These are phyloP conservation scores for Elysia crispata DNA, from an alignment of 2,888 invertebrate genomes.

Conservation along the genomic window DNA sequence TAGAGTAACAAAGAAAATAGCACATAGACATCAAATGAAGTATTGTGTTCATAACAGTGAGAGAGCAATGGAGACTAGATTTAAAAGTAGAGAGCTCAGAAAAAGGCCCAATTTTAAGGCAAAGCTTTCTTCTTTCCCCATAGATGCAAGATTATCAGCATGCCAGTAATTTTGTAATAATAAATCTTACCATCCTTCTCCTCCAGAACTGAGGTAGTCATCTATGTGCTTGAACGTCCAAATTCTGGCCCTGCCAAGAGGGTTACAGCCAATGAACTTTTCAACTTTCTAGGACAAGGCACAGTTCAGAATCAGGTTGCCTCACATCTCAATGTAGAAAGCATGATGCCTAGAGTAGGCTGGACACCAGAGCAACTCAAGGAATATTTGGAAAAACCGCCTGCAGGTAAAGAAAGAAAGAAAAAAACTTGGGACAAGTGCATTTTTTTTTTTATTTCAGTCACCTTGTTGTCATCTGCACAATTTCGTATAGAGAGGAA, in stretches of 20 bases:
- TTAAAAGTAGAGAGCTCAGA: too few relatives aligned
- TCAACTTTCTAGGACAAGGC: conserved; percentile 81
- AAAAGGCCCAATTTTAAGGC: too few relatives aligned
- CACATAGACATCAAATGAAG: too few relatives aligned
- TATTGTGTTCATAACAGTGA: too few relatives aligned
- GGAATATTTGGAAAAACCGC: conserved; percentile 93
- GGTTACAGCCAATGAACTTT: conserved; percentile 76
- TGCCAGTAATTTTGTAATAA: too few relatives aligned
- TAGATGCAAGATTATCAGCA: too few relatives aligned
- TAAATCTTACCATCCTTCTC: not conserved
- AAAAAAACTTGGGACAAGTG: not conserved
- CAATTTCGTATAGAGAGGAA: too few relatives aligned
- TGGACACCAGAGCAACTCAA: conserved; percentile 83
- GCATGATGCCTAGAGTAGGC: conserved; percentile 85
- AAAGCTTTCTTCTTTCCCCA: too few relatives aligned
- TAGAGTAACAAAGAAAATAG: too few relatives aligned
- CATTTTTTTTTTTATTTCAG: conserved; percentile 2
- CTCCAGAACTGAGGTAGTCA: conserved; percentile 83
- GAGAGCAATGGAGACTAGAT: too few relatives aligned
- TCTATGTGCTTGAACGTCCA: conserved; percentile 86
- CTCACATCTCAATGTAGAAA: conserved; percentile 84
- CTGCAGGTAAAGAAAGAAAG: conserved; percentile 77
- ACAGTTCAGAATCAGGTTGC: conserved; percentile 85
- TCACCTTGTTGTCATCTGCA: too few relatives aligned
- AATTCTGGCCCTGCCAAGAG: conserved; percentile 79